phyloP scores from a whole-genome alignment of 2,888 invertebrate genomes.

The Macaria liturata region DNA sequence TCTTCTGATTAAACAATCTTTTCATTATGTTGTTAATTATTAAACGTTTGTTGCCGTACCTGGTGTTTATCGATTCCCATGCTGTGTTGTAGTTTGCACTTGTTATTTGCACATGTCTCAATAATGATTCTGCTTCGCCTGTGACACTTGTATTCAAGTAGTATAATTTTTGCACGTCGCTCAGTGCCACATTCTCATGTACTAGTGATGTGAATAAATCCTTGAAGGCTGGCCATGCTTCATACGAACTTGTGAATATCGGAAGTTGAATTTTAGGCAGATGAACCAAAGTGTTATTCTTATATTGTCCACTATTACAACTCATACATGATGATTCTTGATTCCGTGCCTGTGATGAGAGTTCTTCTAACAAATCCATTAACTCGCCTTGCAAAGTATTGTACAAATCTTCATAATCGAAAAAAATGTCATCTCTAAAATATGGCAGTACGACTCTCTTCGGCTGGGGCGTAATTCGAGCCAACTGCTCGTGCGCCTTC shows the following conservation, averaged over 20 bases:
- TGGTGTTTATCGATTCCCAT: not conserved
- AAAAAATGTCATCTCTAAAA: not conserved
- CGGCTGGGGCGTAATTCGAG: not conserved
- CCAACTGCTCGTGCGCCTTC: not conserved
- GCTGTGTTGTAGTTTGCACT: not conserved
- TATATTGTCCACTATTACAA: not conserved
- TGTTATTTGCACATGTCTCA: not conserved
- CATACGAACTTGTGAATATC: not conserved
- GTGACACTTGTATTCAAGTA: not conserved
- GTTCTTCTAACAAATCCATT: not conserved
- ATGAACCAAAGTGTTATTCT: not conserved
- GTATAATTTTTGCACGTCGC: not conserved
- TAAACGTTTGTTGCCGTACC: not conserved
- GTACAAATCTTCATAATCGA: not conserved
- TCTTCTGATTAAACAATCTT: not conserved
- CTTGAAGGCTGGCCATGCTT: not conserved
- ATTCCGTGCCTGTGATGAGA: not conserved
- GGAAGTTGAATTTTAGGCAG: not conserved
- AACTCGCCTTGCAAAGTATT: not conserved
- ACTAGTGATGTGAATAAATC: not conserved
- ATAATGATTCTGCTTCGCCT: not conserved
- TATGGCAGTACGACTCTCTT: not conserved
- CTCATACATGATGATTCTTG: not conserved
- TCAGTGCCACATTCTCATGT: not conserved
- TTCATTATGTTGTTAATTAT: conserved; percentile 5